Base-by-base conservation (phyloP, 2,888 invertebrate species). In the Philereme vetulata region DNA sequence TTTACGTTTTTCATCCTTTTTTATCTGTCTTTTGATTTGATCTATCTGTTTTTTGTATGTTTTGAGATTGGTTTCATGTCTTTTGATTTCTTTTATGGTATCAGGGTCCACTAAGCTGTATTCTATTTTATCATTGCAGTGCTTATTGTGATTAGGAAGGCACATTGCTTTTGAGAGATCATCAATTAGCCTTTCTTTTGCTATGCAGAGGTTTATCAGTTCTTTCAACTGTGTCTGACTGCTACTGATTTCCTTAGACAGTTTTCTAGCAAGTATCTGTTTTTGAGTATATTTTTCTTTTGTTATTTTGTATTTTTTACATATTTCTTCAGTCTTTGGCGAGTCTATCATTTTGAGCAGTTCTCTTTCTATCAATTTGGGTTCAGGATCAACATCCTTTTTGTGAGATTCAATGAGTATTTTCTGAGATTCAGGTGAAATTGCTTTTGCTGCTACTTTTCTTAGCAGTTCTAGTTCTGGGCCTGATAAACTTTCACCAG, bases 11-110 rank as follows among this genome's bases (percentile, higher is more conserved):
- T 95, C 95, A 70, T 96, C 96, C 73, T 95, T 95, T 68, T 95
- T 95, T 21, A 96, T 93, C 73, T 95, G 95, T 75, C 95, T 94
- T 77, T 95, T 95, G 50, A 96, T 86, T 75, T 95, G 95, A 52
- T 96, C 96, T 76, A 96, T 93, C 78, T 96, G 95, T 74, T 95
- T 95, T 75, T 95, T 95, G 0, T 96, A 96, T 5, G 94, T 94
- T 75, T 95, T 94, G 4, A 96, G 85, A 70, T 95, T 96, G 62
- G 94, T 94, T 78, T 96, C 95, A 66, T 96, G 90, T 74, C 96
- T 95, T 71, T 94, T 93, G 6, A 96, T 93, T 76, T 95, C 96
- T 76, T 95, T 93, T 1, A 92, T 82, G 59, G 92, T 92, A 71
- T 94, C 93, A 47, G 93, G 93, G 64, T 94, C 93, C 45, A 93